Base-by-base conservation (phyloP, 2,113 vertebrate genomes). In the Sclerurus mexicanus region DNA sequence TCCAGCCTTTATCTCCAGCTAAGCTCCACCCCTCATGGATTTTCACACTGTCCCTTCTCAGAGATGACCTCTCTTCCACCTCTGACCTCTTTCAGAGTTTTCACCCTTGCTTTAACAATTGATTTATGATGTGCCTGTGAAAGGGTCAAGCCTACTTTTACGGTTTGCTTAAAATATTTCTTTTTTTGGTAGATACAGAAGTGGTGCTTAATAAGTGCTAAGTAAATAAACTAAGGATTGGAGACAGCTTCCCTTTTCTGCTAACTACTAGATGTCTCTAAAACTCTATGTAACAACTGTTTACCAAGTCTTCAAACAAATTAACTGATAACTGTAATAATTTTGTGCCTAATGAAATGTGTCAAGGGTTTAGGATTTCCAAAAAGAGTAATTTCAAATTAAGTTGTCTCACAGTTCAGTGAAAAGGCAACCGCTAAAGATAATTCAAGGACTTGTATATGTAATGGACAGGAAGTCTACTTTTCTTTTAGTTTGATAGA, bases 101-200 rank as follows among this genome's bases (percentile, higher is more conserved):
- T 98, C 97, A 98, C 98, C 98, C 97, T 97, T 95, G 96, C 97
- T 98, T 98, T 98, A 98, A 98, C 98, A 97, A 97, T 96, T 98
- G 98, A 98, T 98, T 98, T 98, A 98, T 98, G 98, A 98, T 24
- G 93, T 97, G 96, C 96, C 97, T 74, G 71, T 93, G 97, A 98
- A 98, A 97, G 86, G 98, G 98, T 98, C 98, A 98, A 98, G 97
- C 97, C 97, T 92, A 96, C 97, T 98, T 98, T 99, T 98, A 99
- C 85, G 96, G 98, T 97, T 98, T 98, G 97, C 98, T 98, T 98
- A 98, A 98, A 98, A 98, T 98, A 98, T 98, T 98, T 98, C 97
- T 98, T 97, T 98, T 97, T 97, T 79, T 93, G 96, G 96, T 97
- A 98, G 97, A 97, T 97, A 97, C 97, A 98, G 97, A 98, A 98